Percentiles rank a stretch among this genome's conserved stretches.
phyloP scores from a whole-genome alignment of 2,797 vertebrate species.

The Macrochelys suwanniensis region DNA sequence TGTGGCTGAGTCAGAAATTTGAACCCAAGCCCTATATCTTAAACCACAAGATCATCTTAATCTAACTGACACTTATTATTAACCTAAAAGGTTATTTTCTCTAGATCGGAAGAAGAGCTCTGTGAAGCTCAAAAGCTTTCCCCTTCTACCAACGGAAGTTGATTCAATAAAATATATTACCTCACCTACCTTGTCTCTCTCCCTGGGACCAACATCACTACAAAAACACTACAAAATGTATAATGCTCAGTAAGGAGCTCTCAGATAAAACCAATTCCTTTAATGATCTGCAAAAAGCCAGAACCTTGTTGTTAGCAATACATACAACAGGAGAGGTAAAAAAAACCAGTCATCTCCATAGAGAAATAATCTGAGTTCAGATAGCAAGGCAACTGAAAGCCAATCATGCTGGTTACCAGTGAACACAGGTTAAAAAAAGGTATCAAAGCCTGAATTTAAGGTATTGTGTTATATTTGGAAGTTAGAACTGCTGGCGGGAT shows the following conservation, averaged over 20 bases:
- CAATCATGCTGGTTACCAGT: fast-evolving
- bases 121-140: not conserved
- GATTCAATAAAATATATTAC: not conserved
- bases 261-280: not conserved
- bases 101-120: not conserved
- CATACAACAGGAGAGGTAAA: fast-evolving
- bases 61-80: not conserved
- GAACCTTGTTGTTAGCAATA: not conserved
- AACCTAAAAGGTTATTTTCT: not conserved
- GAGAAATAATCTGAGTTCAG: not conserved
- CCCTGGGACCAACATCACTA: fast-evolving
- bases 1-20: not conserved
- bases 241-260: fast-evolving
- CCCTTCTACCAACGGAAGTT: not conserved
- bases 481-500: not conserved
- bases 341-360: not conserved
- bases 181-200: not conserved
- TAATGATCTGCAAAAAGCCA: not conserved
- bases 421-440: not conserved
- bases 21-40: not conserved
- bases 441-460: not conserved
- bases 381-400: not conserved
- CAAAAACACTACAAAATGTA: not conserved
- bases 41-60: not conserved
- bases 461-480: not conserved